phyloP scores from a whole-genome alignment of 2,113 vertebrate genomes.

The Prietella phreatophila region DNA sequence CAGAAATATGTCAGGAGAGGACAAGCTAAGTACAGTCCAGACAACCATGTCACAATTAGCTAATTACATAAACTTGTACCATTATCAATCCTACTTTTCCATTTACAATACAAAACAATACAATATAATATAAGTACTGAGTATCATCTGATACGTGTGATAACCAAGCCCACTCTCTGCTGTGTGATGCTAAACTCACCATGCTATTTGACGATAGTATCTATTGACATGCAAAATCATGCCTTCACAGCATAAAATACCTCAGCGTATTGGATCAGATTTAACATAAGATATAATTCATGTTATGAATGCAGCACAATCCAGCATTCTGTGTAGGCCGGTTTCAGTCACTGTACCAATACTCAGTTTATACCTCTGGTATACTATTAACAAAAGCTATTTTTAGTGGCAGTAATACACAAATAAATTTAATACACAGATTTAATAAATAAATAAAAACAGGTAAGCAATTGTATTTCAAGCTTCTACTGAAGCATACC shows the following conservation, averaged over 20 bases:
- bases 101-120: neutral
- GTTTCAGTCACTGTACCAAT: neutral
- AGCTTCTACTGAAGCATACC: neutral
- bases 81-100: neutral
- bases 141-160: neutral
- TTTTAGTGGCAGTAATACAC: neutral
- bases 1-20: neutral
- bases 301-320: neutral
- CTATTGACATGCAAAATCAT: neutral
- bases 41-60: neutral
- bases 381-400: neutral
- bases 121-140: neutral
- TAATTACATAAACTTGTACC: neutral
- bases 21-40: neutral
- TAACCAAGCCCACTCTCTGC: neutral
- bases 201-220: neutral
- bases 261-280: neutral
- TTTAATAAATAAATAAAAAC: neutral
- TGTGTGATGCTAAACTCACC: neutral
- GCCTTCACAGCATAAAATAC: neutral
- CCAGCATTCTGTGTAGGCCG: neutral
- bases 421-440: neutral
- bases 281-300: neutral
- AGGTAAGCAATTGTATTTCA: neutral
- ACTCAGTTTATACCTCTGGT: neutral